Conservation (phyloP, 2,113 vertebrate species). For the Neolamprologus sp. region DNA sequence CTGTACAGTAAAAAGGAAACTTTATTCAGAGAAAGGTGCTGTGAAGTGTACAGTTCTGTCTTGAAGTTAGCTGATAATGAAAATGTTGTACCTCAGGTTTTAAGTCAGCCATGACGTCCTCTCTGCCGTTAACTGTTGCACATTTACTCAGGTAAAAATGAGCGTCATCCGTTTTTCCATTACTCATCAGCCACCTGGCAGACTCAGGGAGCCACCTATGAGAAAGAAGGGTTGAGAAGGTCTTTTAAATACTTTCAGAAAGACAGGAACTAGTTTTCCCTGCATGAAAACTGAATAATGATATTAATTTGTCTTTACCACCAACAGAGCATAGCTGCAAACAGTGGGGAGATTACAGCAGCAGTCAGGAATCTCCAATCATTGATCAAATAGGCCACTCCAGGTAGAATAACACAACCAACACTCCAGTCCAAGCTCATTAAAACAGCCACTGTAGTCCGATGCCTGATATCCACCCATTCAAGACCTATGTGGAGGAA, state of each 20-base stretch:
- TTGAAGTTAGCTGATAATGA: not conserved
- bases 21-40: not conserved
- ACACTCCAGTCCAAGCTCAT: conserved; percentile 57
- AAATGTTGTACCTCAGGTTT: conserved; percentile 64
- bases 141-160: conserved; percentile 72
- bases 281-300: not conserved
- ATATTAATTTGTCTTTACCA: conserved; percentile 27
- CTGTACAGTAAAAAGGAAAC: not conserved
- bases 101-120: conserved; percentile 48
- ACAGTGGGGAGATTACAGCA: conserved; percentile 21
- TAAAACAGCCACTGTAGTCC: conserved; percentile 29
- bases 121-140: conserved; percentile 69
- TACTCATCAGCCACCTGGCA: conserved; percentile 81
- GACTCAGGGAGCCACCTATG: conserved; percentile 85
- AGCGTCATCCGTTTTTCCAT: conserved; percentile 68
- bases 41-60: not conserved
- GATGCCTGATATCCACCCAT: conserved; percentile 64
- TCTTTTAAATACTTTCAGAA: not conserved
- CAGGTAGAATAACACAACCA: conserved; percentile 12
- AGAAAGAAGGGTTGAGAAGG: not conserved
- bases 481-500: conserved; percentile 40
- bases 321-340: conserved; percentile 49
- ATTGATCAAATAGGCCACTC: conserved; percentile 52
- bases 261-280: not conserved
- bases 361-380: conserved; percentile 56